Percentiles rank a stretch among this genome's conserved stretches.
Evolutionary conservation across 1,140 invertebrate species (phyloP).

Genomic region (Euwallacea fornicatus): DNA sequence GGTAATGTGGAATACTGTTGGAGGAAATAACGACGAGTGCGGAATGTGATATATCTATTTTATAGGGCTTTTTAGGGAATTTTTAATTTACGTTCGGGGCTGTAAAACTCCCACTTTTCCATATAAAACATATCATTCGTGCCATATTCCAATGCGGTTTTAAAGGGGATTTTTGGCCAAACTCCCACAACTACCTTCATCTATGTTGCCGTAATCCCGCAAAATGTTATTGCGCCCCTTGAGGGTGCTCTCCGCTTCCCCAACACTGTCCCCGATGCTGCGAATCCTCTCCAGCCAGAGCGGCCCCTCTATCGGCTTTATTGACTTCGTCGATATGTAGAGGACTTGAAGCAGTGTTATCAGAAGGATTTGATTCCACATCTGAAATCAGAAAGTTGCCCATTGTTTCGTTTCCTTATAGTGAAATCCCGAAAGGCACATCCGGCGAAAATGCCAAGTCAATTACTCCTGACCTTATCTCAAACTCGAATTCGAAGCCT

Average conservation of each 20-base stretch:
- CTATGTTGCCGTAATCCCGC: not conserved
- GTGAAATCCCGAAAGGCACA: too few species aligned
- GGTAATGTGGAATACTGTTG: too few species aligned
- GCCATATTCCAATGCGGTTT: not conserved
- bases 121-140: not conserved
- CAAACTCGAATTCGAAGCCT: too few species aligned
- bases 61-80: too few species aligned
- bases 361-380: constrained; percentile 39
- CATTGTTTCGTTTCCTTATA: too few species aligned
- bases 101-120: too few species aligned
- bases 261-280: not conserved
- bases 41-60: too few species aligned
- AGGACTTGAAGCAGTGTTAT: constrained; percentile 31
- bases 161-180: not conserved
- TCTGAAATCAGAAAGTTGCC: constrained; percentile 24
- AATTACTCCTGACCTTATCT: too few species aligned
- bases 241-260: constrained; percentile 12
- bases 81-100: too few species aligned
- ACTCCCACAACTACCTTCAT: not conserved
- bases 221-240: not conserved
- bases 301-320: constrained; percentile 36
- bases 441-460: too few species aligned
- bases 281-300: constrained; percentile 28
- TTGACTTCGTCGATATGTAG: constrained; percentile 26
- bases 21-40: too few species aligned